Percentiles rank a stretch among this genome's conserved stretches.
Evolutionary conservation across 1,140 invertebrate genomes (phyloP).

Genomic region (Belonocnema kinseyi): DNA sequence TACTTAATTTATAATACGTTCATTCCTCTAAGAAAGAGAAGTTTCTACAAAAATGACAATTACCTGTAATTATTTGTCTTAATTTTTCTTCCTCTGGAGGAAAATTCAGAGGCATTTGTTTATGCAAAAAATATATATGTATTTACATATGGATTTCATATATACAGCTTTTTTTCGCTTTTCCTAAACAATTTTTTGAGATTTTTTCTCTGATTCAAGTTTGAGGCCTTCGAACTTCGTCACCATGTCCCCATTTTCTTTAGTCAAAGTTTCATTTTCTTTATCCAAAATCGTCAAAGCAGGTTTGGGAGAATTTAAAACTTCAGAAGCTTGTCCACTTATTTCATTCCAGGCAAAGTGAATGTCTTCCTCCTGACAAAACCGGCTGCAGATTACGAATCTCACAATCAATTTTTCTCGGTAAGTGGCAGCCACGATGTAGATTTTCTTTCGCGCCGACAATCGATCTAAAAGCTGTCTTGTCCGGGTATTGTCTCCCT

Average conservation of each 20-base stretch:
- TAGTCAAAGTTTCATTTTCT: neutral
- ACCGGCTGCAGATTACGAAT: conserved; percentile 88
- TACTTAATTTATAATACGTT: too few relatives aligned
- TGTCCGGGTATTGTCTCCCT: conserved; percentile 85
- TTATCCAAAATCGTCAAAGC: neutral
- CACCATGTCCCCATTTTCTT: conserved; percentile 42
- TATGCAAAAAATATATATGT: too few relatives aligned
- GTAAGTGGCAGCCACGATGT: conserved; percentile 87
- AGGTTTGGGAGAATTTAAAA: conserved; percentile 52
- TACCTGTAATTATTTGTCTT: too few relatives aligned
- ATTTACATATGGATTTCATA: too few relatives aligned
- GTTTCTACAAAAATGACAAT: too few relatives aligned
- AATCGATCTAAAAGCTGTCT: conserved; percentile 85
- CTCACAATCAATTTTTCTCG: conserved; percentile 84
- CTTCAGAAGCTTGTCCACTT: conserved; percentile 74
- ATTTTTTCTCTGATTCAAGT: conserved; percentile 38
- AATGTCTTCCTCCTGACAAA: conserved; percentile 84
- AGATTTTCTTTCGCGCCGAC: conserved; percentile 87
- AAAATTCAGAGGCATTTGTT: too few relatives aligned
- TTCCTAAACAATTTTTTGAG: conserved; percentile 9
- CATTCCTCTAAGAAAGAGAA: too few relatives aligned
- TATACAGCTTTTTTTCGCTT: neutral
- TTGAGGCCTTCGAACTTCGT: conserved; percentile 51
- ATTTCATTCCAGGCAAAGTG: conserved; percentile 90
- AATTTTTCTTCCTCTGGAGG: too few relatives aligned